Percentiles rank a stretch among this genome's conserved stretches.
These are phyloP conservation scores for Onychorhynchus coronatus DNA, from an alignment of 2,113 vertebrate genomes.

Conservation along the genomic window DNA sequence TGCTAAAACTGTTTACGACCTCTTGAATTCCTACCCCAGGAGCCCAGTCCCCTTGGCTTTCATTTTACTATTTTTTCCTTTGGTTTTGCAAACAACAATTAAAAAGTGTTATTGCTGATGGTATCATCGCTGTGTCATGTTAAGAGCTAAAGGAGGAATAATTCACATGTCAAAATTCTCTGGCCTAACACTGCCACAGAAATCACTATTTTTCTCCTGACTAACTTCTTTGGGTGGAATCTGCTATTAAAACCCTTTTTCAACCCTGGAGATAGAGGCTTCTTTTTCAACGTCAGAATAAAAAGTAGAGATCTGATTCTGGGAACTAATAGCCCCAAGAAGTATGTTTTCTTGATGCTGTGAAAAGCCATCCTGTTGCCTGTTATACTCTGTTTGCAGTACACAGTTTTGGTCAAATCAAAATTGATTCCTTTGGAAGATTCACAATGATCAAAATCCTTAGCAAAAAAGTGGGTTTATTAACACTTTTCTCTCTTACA, in stretches of 20 bases:
- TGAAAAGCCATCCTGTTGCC: background rate
- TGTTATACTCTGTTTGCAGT: background rate
- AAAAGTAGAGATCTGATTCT: background rate
- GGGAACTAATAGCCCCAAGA: background rate
- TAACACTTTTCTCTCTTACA: background rate
- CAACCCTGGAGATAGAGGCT: background rate
- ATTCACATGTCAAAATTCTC: background rate
- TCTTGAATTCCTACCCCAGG: background rate
- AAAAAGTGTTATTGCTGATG: background rate
- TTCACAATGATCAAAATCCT: background rate
- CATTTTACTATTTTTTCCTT: background rate
- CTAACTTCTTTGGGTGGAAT: background rate
- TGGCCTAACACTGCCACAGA: background rate
- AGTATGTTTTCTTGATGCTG: background rate
- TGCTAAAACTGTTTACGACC: background rate
- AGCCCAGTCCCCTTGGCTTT: background rate
- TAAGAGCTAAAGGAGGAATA: background rate
- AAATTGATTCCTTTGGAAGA: background rate
- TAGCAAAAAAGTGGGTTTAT: background rate
- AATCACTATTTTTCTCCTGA: background rate
- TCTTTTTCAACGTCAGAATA: background rate
- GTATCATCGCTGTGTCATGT: background rate
- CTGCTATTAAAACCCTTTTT: background rate
- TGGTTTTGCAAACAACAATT: background rate
- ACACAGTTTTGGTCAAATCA: background rate